Evolutionary conservation across 2,797 vertebrate species (phyloP).

Genomic region (Rallus crepitans): DNA sequence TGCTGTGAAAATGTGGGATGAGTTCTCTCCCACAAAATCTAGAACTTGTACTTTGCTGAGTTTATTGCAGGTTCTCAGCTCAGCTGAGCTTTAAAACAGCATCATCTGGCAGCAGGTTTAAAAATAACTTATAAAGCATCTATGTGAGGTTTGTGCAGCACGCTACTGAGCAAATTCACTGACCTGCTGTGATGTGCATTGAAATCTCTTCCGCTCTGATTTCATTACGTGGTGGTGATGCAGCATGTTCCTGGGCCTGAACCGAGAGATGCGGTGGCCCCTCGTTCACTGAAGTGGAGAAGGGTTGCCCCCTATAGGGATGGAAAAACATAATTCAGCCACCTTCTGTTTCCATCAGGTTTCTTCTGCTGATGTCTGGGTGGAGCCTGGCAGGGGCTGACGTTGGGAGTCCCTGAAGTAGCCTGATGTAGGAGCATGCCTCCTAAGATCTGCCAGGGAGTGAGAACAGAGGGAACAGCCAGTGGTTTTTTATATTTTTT

Average conservation of each 20-base stretch:
- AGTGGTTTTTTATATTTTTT: background rate
- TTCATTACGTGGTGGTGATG: background rate
- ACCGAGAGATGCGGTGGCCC: background rate
- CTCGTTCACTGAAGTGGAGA: background rate
- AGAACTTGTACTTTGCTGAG: background rate
- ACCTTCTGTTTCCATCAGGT: background rate
- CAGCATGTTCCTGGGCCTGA: background rate
- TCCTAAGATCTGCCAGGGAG: background rate
- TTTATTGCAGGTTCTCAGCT: background rate
- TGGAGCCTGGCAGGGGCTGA: background rate
- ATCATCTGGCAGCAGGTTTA: background rate
- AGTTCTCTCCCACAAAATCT: background rate
- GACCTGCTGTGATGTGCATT: background rate
- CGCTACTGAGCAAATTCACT: background rate
- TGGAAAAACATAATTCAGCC: conserved; percentile 45
- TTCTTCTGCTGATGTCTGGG: background rate
- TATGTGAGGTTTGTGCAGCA: background rate
- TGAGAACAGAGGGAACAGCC: background rate
- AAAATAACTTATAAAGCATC: background rate
- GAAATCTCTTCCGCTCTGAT: conserved; percentile 31
- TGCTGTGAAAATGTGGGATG: background rate
- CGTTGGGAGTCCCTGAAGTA: background rate
- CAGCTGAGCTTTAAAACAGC: background rate
- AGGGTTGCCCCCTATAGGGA: conserved; percentile 74
- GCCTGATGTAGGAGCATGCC: background rate